Conservation (phyloP, 2,113 vertebrate species). For the Baryphthengus martii region DNA sequence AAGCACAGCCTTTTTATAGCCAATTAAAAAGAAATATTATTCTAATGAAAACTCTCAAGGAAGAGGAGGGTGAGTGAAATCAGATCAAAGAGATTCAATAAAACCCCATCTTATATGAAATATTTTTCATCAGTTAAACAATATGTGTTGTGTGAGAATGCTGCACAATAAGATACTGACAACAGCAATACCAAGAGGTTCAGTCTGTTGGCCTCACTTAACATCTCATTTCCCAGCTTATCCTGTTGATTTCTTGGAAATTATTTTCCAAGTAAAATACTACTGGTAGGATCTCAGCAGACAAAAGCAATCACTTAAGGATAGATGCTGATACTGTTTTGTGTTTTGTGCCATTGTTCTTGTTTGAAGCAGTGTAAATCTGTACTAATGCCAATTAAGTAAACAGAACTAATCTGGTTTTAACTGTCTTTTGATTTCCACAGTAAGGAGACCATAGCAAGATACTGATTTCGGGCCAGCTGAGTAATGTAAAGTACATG, state of each 20-base stretch:
- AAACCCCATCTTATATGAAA: neutral
- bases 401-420: constrained; percentile 5
- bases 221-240: neutral
- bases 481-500: neutral
- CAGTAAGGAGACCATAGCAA: neutral
- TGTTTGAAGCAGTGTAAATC: neutral
- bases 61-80: neutral
- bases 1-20: neutral
- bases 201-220: neutral
- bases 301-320: neutral
- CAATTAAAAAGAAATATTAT: constrained; percentile 5
- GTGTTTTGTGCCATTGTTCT: neutral
- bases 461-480: neutral
- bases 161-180: neutral
- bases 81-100: neutral
- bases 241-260: neutral
- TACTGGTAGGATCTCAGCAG: neutral
- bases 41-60: neutral
- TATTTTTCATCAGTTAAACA: neutral
- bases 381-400: neutral
- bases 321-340: neutral
- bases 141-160: neutral
- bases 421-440: neutral
- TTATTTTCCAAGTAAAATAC: neutral
- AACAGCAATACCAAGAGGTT: neutral